phyloP scores from a whole-genome alignment of 2,888 invertebrate species.

The Dynastes grantii region DNA sequence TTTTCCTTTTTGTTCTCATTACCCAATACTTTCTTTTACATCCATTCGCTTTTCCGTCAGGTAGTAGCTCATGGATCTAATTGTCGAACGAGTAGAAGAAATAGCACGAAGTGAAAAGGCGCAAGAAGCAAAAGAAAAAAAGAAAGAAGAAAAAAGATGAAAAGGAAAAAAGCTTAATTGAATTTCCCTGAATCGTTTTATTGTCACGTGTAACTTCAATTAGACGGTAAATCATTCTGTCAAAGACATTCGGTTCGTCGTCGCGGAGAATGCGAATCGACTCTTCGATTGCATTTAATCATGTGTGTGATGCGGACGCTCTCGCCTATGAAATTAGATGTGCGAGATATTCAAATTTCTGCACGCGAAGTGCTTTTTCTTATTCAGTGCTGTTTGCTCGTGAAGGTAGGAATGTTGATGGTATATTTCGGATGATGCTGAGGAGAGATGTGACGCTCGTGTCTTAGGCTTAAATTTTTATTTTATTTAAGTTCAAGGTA shows the following conservation, averaged over 20 bases:
- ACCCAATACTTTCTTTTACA: background rate
- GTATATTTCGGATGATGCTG: background rate
- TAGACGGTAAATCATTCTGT: constrained; percentile 57
- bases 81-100: background rate
- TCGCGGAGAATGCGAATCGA: constrained; percentile 49
- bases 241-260: constrained; percentile 59
- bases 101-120: background rate
- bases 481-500: too few species aligned
- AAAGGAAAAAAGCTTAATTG: constrained; percentile 21
- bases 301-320: constrained; percentile 57
- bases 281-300: constrained; percentile 60
- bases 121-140: background rate
- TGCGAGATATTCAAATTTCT: constrained; percentile 45
- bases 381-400: constrained; percentile 19
- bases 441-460: too few species aligned
- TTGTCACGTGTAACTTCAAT: constrained; percentile 46
- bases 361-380: constrained; percentile 25
- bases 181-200: constrained; percentile 41
- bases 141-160: background rate
- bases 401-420: background rate
- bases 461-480: too few species aligned
- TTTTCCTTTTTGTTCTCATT: too few species aligned
- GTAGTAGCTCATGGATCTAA: constrained; percentile 4
- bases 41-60: background rate
- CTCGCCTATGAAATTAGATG: constrained; percentile 46